These are phyloP conservation scores for Uropetala carovei DNA, from an alignment of 2,888 invertebrate genomes.

Conservation along the genomic window DNA sequence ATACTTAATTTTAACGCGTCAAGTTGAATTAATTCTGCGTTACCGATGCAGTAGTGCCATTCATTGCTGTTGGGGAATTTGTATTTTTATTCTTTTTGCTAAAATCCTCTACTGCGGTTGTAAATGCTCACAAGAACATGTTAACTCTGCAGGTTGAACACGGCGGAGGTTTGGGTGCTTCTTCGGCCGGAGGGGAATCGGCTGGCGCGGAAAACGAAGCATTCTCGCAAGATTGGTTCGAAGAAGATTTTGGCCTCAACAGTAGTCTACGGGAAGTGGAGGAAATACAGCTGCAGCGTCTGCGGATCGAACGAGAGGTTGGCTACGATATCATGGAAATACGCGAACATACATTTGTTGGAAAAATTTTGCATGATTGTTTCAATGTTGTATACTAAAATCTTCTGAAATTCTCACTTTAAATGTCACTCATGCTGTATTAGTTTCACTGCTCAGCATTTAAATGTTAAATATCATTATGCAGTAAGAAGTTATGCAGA, in stretches of 20 bases:
- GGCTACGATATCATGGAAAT: background rate
- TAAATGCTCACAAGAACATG: background rate
- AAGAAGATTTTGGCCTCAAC: constrained; percentile 73
- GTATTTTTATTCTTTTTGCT: too few species aligned
- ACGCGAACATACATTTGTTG: background rate
- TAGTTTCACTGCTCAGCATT: background rate
- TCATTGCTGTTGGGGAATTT: background rate
- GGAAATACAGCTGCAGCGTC: constrained; percentile 79
- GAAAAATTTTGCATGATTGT: background rate
- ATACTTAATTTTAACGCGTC: too few species aligned
- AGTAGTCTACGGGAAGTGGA: constrained; percentile 77
- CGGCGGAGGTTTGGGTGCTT: constrained; percentile 49
- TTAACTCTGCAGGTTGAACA: constrained; percentile 39
- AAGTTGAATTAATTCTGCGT: too few species aligned
- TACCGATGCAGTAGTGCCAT: background rate
- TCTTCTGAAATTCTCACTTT: background rate
- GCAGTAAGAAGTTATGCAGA: too few species aligned
- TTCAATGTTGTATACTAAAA: background rate
- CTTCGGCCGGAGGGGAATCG: constrained; percentile 61
- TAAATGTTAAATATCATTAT: too few species aligned
- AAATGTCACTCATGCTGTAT: background rate
- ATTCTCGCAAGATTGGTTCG: constrained; percentile 71
- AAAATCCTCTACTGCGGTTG: too few species aligned
- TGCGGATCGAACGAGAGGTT: constrained; percentile 82
- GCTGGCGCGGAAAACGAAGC: constrained; percentile 70